Conservation (phyloP, 1,140 invertebrate genomes). For the Drosophila chauvacae region DNA sequence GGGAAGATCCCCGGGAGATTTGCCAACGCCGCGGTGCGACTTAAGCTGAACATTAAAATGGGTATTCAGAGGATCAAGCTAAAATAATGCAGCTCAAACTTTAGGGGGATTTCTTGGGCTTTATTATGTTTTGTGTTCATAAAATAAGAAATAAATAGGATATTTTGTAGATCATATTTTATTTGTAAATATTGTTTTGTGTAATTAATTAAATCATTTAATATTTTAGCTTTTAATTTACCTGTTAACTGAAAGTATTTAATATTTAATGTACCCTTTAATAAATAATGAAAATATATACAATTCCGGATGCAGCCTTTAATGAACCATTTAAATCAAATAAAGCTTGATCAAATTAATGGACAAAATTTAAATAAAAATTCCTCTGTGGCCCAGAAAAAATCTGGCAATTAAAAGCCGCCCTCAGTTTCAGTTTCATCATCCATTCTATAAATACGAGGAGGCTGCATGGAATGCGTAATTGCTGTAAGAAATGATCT, state of each 20-base stretch:
- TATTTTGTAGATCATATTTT: not conserved
- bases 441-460: slow-evolving; percentile 20
- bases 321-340: not conserved
- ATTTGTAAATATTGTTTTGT: too few species aligned
- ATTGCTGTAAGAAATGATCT: slow-evolving; percentile 15
- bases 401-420: slow-evolving; percentile 7
- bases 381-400: not conserved
- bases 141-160: not conserved
- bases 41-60: slow-evolving; percentile 7
- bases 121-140: not conserved
- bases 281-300: not conserved
- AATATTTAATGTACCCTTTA: not conserved
- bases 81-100: slow-evolving; percentile 8
- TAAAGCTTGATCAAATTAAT: not conserved
- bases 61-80: slow-evolving; percentile 6
- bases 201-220: not conserved
- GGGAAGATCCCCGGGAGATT: slow-evolving; percentile 44
- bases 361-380: not conserved
- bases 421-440: too few species aligned
- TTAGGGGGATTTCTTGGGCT: not conserved
- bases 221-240: not conserved
- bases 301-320: not conserved
- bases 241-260: not conserved
- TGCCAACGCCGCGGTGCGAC: slow-evolving; percentile 1
- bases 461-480: slow-evolving; percentile 2